These are phyloP conservation scores for Hyposmocoma kahamanoa DNA, from an alignment of 1,140 invertebrate genomes.

Conservation along the genomic window DNA sequence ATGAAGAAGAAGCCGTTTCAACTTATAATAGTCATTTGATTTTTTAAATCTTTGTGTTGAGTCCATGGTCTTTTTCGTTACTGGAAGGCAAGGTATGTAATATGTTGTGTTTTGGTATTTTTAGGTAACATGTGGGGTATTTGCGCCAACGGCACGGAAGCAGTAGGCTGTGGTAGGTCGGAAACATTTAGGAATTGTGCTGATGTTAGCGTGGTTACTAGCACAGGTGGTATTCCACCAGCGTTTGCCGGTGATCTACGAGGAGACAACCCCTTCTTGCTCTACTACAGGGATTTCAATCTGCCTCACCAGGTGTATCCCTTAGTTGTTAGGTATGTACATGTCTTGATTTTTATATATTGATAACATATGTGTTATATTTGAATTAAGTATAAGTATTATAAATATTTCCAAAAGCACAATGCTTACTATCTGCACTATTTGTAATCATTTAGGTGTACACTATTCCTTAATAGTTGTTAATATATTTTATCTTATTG, in stretches of 20 bases:
- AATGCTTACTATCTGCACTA: too few relatives aligned
- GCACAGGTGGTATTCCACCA: conserved; percentile 80
- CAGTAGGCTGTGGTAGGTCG: conserved; percentile 87
- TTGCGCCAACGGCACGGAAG: conserved; percentile 88
- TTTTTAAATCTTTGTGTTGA: too few relatives aligned
- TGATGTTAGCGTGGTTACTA: conserved; percentile 86
- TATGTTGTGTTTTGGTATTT: too few relatives aligned
- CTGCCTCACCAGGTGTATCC: conserved; percentile 78
- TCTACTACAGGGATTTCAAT: conserved; percentile 80
- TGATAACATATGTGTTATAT: not conserved
- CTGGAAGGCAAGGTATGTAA: too few relatives aligned
- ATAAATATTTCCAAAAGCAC: too few relatives aligned
- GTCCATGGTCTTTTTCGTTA: too few relatives aligned
- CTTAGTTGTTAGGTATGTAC: conserved; percentile 79
- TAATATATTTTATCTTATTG: too few relatives aligned
- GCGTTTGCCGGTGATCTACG: conserved; percentile 75
- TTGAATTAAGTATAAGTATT: not conserved
- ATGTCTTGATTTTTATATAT: not conserved
- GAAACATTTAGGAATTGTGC: conserved; percentile 93
- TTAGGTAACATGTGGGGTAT: conserved; percentile 91
- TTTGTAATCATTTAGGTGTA: too few relatives aligned
- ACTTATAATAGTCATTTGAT: too few relatives aligned
- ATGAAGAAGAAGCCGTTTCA: too few relatives aligned
- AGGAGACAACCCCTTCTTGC: conserved; percentile 80
- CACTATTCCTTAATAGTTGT: too few relatives aligned